Conservation (phyloP, 2,888 invertebrate species). For the Ethmia dodecea region DNA sequence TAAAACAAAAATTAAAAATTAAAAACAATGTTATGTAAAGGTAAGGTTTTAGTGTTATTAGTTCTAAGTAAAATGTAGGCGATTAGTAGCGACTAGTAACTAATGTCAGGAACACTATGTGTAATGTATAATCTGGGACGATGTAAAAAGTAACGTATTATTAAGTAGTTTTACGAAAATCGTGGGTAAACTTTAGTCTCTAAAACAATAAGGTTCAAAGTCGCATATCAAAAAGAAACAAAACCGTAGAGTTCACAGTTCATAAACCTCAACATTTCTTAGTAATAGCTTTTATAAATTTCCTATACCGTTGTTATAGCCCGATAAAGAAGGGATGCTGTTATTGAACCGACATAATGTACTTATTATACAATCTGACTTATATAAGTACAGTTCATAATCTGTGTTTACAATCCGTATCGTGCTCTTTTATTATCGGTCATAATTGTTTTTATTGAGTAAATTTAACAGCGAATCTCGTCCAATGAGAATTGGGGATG, state of each 20-base stretch:
- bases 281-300: slow-evolving; percentile 51
- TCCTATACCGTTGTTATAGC: slow-evolving; percentile 41
- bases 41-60: no score
- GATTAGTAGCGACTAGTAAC: no score
- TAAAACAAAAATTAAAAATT: no score
- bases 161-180: no score
- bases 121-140: no score
- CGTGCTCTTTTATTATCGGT: slow-evolving; percentile 39
- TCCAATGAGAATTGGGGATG: slow-evolving; percentile 9
- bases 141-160: no score
- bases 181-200: no score
- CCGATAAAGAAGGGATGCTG: slow-evolving; percentile 46
- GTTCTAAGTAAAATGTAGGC: no score
- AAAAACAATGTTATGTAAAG: no score
- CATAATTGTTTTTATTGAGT: slow-evolving; percentile 50
- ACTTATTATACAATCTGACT: slow-evolving; percentile 47
- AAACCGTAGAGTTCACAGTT: slow-evolving; percentile 37
- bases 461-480: slow-evolving; percentile 35
- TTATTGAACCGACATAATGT: slow-evolving; percentile 47
- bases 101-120: no score
- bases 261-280: slow-evolving; percentile 41
- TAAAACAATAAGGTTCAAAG: no score
- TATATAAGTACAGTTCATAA: slow-evolving; percentile 33
- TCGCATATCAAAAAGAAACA: not conserved
- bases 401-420: slow-evolving; percentile 42